Evolutionary conservation across 37 sponge, comb jelly and placozoan species (phyloP).

Genomic region (Mnemiopsis leidyi): DNA sequence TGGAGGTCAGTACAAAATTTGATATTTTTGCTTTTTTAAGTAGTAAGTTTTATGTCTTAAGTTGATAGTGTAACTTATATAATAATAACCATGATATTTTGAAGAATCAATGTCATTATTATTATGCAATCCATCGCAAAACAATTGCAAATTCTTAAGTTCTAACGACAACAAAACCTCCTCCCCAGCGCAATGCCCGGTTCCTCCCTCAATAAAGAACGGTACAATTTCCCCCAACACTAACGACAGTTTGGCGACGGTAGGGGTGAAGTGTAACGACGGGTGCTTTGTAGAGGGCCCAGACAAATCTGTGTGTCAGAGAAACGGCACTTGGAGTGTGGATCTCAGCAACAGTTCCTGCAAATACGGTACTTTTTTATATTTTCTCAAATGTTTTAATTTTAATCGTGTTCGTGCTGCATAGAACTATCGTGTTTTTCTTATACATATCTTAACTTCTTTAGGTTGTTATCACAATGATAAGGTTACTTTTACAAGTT

Average conservation of each 20-base stretch:
- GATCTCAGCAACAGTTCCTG: neutral
- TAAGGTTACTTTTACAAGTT: too few species aligned
- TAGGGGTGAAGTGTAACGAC: neutral
- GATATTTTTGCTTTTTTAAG: neutral
- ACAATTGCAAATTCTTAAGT: too few species aligned
- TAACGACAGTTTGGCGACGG: neutral
- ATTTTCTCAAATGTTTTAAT: too few species aligned
- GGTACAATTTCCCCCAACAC: neutral
- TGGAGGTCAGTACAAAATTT: neutral
- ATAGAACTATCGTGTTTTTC: too few species aligned
- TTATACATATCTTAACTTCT: too few species aligned
- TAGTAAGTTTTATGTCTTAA: neutral
- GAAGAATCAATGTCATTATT: too few species aligned
- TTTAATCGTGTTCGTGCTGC: too few species aligned
- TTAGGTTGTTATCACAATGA: too few species aligned
- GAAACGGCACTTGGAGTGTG: slow-evolving; percentile 29
- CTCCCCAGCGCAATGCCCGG: slow-evolving; percentile 30
- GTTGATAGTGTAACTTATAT: neutral
- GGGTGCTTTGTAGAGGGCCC: neutral
- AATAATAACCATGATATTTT: neutral
- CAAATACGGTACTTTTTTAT: neutral
- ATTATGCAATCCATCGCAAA: too few species aligned
- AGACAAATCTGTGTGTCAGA: neutral
- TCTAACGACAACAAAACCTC: neutral
- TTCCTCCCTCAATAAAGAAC: neutral